Conservation (phyloP, 2,113 vertebrate species). For the Dipodomys ordii region DNA sequence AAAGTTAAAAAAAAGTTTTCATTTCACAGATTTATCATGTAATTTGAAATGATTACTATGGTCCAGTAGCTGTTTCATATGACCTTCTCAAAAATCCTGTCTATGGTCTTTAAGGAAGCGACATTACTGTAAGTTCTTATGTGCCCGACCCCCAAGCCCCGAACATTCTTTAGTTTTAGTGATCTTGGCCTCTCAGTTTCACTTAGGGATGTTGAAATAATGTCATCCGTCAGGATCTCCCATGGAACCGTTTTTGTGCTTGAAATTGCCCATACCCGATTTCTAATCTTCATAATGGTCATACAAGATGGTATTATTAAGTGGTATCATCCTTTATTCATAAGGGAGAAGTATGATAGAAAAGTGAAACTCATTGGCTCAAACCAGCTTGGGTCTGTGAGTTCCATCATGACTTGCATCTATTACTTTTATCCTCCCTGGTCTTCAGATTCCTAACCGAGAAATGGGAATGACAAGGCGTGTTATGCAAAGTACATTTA, state of each 20-base stretch:
- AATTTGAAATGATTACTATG: neutral
- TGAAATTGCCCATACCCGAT: neutral
- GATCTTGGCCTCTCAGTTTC: neutral
- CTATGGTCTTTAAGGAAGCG: neutral
- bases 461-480: neutral
- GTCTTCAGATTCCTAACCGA: neutral
- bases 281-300: neutral
- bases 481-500: neutral
- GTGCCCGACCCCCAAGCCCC: no score
- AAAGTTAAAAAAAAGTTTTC: neutral
- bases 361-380: neutral
- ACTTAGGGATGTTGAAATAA: neutral
- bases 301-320: neutral
- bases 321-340: neutral
- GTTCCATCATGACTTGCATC: neutral
- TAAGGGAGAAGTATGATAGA: neutral
- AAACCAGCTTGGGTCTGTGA: neutral
- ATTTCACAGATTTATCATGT: slow-evolving; percentile 18
- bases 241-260: neutral
- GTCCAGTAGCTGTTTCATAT: no score
- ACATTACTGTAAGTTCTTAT: neutral
- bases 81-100: neutral
- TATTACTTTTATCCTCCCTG: neutral
- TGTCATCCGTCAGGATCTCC: neutral
- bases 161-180: neutral